These are phyloP conservation scores for Elephas maximus DNA, from an alignment of 2,113 vertebrate species.

Conservation along the genomic window DNA sequence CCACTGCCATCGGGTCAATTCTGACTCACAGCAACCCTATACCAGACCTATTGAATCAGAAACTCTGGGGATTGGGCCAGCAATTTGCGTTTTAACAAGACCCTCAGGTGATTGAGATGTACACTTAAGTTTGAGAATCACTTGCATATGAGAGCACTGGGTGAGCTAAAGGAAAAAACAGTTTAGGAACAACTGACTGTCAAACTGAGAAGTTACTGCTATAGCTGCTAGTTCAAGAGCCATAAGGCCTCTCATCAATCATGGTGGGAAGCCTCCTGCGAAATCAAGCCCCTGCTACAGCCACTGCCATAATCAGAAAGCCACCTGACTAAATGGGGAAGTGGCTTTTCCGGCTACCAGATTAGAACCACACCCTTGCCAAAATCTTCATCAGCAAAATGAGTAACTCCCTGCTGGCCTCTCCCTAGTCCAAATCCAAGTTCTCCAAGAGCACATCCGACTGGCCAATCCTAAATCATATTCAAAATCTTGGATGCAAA, in stretches of 20 bases:
- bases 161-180: not conserved
- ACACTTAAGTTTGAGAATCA: not conserved
- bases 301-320: not conserved
- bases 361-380: slow-evolving; percentile 1
- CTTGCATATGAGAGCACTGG: not conserved
- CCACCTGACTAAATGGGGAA: not conserved
- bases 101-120: not conserved
- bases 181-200: not conserved
- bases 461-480: not conserved
- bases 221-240: slow-evolving; percentile 10
- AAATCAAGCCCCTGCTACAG: not conserved
- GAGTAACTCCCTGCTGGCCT: not conserved
- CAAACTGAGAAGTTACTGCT: not conserved
- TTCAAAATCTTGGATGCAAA: slow-evolving; percentile 13
- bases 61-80: not conserved
- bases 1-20: too few relatives aligned
- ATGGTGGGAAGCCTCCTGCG: not conserved
- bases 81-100: not conserved
- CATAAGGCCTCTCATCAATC: not conserved
- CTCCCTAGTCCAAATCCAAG: not conserved
- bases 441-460: slow-evolving; percentile 6
- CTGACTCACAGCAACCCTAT: not conserved
- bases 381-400: slow-evolving; percentile 38
- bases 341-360: not conserved
- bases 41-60: not conserved